Base-by-base conservation (phyloP, 35 echinoderm and acorn worm species). In the Apostichopus californicus region DNA sequence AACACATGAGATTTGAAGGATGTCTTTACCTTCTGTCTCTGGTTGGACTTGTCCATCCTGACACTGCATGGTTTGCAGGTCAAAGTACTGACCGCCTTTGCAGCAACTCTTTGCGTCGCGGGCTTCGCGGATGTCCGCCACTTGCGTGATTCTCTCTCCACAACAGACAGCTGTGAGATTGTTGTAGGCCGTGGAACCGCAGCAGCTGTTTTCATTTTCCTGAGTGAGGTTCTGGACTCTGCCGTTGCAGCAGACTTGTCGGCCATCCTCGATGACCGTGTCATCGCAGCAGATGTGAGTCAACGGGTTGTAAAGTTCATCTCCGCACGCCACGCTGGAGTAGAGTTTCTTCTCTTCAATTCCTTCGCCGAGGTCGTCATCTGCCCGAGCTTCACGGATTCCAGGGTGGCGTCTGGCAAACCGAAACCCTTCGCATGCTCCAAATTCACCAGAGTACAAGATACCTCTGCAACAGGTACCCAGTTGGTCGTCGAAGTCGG, bases 161-260 rank as follows among this genome's bases (percentile, higher is more conserved):
- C 86, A 89, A 26, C 86, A 89, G 86, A 89, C 34, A 63, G 18
- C 64, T 7, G 57, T 89, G 15, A 25, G 61, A 55, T 89, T 89
- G 86, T 89, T 89, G n/a, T 72, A 89, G 25, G 86, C 63, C 18
- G 12, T 75, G 14, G 24, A 28, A 9, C 86, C 63, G 17, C 86
- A 89, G 63, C 86, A 89, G 86, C 68, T 75, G 34, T 89, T 89
- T 75, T 89, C 86, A 11, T 34, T 52, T 65, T 22, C 18, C 23
- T 89, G 56, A 11, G 61, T 89, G 34, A 89, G 5, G 5, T 75
- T 89, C 26, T 63, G 57, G 1, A 21, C 57, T 57, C 60, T 89
- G 21, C 86, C 86, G 4, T 72, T 5, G 34, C 86, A 89, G 57
- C 86, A 89, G 14, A 89, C 54, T 55, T 89, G 21, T 9, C 9